Evolutionary conservation across 2,888 invertebrate genomes (phyloP).

Genomic region (Tineola bisselliella): DNA sequence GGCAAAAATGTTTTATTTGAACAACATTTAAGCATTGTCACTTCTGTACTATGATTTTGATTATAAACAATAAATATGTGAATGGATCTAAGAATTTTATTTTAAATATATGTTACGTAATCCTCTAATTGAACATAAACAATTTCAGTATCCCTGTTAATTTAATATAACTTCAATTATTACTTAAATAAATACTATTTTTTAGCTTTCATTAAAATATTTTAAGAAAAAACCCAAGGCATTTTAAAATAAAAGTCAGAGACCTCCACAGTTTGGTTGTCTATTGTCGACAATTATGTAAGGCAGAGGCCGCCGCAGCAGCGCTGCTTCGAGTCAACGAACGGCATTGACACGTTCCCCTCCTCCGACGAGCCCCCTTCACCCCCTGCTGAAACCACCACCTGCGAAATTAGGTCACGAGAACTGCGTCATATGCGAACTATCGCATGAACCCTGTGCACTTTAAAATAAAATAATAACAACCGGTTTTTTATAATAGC

Average conservation of each 20-base stretch:
- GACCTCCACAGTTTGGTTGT: conserved; percentile 22
- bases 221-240: not conserved
- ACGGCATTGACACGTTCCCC: conserved; percentile 65
- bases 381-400: conserved; percentile 58
- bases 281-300: conserved; percentile 66
- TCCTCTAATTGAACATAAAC: too few species aligned
- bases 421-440: conserved; percentile 33
- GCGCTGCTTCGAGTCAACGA: conserved; percentile 63
- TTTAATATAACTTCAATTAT: too few species aligned
- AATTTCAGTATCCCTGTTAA: too few species aligned
- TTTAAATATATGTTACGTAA: too few species aligned
- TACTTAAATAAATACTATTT: too few species aligned
- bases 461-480: not conserved
- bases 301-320: conserved; percentile 62
- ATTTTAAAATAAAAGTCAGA: conserved; percentile 4
- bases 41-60: too few species aligned
- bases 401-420: conserved; percentile 67
- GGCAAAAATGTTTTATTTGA: too few species aligned
- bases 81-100: too few species aligned
- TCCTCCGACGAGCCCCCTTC: conserved; percentile 31
- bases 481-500: too few species aligned
- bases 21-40: too few species aligned
- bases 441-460: conserved; percentile 4
- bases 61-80: too few species aligned
- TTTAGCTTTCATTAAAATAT: not conserved